Percentiles rank a stretch among this genome's conserved stretches.
Evolutionary conservation across 2,888 invertebrate species (phyloP).

Genomic region (Philaethria dido): DNA sequence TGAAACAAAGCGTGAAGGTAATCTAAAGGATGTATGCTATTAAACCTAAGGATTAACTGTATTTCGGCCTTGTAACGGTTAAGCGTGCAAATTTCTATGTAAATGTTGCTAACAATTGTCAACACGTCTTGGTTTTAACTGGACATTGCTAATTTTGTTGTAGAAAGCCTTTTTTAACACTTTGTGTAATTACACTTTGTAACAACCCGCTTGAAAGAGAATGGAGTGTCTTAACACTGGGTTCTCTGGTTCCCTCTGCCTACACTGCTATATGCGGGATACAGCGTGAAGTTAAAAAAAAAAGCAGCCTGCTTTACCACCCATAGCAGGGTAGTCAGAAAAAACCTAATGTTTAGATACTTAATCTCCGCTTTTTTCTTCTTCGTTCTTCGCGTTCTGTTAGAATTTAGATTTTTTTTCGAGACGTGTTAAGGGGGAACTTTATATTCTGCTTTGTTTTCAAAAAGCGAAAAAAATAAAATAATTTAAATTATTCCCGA

Average conservation of each 20-base stretch:
- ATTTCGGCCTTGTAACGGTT: conserved; percentile 19
- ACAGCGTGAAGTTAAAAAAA: too few species aligned
- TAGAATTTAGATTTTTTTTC: too few species aligned
- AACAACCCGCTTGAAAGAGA: neutral
- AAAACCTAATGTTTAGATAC: too few species aligned
- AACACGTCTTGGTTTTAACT: neutral
- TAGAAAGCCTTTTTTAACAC: neutral
- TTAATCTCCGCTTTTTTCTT: too few species aligned
- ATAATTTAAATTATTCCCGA: too few species aligned
- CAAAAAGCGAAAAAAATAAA: too few species aligned
- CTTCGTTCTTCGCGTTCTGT: too few species aligned
- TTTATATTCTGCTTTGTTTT: too few species aligned
- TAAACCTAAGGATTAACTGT: conserved; percentile 17
- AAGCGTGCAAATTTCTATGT: conserved; percentile 15
- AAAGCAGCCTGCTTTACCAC: too few species aligned
- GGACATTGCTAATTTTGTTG: conserved; percentile 2
- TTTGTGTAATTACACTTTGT: neutral
- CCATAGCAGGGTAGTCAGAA: too few species aligned
- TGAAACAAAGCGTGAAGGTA: too few species aligned
- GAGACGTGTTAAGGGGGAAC: too few species aligned
- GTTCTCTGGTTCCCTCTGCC: neutral
- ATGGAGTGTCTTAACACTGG: neutral
- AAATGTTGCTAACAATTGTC: conserved; percentile 22
- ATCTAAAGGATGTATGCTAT: conserved; percentile 1
- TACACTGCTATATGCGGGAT: neutral